Evolutionary conservation across 2,113 vertebrate species (phyloP), one percentile per base, ranked within the genome.

Genomic region (Donacobius atricapilla): DNA sequence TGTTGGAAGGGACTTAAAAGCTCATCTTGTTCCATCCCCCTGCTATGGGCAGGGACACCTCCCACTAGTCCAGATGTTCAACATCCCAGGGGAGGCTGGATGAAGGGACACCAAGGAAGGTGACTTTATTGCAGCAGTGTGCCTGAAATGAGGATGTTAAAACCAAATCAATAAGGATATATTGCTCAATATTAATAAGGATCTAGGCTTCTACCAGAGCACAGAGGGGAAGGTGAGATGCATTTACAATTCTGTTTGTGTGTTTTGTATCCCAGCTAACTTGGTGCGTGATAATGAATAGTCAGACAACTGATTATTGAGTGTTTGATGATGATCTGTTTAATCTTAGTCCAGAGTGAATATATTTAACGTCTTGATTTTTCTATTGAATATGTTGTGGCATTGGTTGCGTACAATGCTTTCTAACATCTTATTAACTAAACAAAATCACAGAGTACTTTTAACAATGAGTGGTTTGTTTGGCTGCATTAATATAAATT

Each of bases 261-360:
- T 80, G 28, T 87, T 94, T 85, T 87, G 39, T 42, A 76, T 53
- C 28, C n/a, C 71, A 83, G 60, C 40, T 68, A 60, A 37, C 77
- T 64, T 77, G 53, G 31, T 79, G 69, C 50, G 51, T 92, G 87
- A 89, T 87, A 93, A 94, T 86, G 82, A 69, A 53, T 50, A 50
- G 72, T 94, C 72, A 95, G 72, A 70, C 48, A 65, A 93, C 45
- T 90, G 61, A 89, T 95, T 96, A 95, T 60, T 89, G 85, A 96
- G 58, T 89, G 75, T 91, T 92, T 85, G 87, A 61, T 89, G 83
- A 87, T 85, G 87, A 79, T 91, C 44, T 80, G 22, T 60, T 60
- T 83, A 64, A 90, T 88, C 60, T 66, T 53, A 56, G 70, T 69
- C 54, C 72, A 47, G 53, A 77, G 24, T 6, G 25, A 87, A 53